Conservation (phyloP, 2,113 vertebrate genomes). For the Xyliphius kryptos region DNA sequence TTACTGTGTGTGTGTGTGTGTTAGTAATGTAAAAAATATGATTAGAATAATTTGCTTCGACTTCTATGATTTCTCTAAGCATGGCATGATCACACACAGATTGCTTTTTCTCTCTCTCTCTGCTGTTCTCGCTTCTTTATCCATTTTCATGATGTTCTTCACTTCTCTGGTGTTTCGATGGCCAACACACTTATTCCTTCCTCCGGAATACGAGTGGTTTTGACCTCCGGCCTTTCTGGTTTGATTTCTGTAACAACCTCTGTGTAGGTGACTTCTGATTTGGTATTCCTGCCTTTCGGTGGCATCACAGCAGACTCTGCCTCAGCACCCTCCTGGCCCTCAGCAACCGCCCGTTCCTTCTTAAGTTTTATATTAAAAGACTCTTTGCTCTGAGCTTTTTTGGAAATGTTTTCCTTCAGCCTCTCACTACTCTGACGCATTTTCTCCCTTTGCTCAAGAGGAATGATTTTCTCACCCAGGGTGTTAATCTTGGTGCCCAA, state of each 20-base stretch:
- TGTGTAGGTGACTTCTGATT: constrained; percentile 67
- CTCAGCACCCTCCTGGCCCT: constrained; percentile 72
- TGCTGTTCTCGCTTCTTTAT: no score
- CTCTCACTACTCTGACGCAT: constrained; percentile 80
- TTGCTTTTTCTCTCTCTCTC: no score
- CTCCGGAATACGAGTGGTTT: constrained; percentile 49
- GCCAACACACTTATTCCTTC: constrained; percentile 46
- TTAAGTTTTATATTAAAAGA: constrained; percentile 80
- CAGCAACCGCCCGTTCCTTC: constrained; percentile 72
- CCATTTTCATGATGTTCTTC: no score
- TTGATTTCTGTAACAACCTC: constrained; percentile 75
- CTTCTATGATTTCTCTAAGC: no score
- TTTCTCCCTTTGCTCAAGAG: constrained; percentile 82
- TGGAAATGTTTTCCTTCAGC: constrained; percentile 85
- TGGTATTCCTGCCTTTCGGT: constrained; percentile 41
- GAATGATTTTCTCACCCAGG: constrained; percentile 88
- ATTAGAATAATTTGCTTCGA: no score
- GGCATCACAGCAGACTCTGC: constrained; percentile 52
- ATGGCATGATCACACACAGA: no score
- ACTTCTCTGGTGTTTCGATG: constrained; percentile 58
- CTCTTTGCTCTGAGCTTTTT: constrained; percentile 79
- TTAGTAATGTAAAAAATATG: no score
- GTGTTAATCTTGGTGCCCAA: constrained; percentile 81
- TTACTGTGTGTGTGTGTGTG: no score
- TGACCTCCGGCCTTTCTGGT: constrained; percentile 62